phyloP scores from a whole-genome alignment of 2,797 vertebrate species.

The Crenichthys baileyi region DNA sequence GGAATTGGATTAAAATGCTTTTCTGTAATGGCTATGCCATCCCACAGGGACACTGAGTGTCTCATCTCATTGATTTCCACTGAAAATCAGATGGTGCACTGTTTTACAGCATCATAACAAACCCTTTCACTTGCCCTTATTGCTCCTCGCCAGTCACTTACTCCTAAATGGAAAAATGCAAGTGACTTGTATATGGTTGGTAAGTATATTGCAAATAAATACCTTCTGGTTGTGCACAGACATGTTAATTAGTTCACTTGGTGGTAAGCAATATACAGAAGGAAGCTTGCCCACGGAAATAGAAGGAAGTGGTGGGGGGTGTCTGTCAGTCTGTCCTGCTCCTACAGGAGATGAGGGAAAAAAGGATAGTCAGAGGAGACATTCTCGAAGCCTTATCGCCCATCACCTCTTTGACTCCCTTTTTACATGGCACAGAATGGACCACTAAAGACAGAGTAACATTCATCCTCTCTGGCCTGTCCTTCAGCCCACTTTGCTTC shows the following conservation, averaged over 20 bases:
- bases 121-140: slow-evolving; percentile 14
- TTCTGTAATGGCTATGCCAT: slow-evolving; percentile 41
- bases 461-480: slow-evolving; percentile 21
- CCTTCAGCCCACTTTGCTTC: slow-evolving; percentile 21
- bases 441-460: slow-evolving; percentile 36
- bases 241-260: slow-evolving; percentile 68
- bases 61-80: slow-evolving; percentile 65
- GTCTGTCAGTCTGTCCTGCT: slow-evolving; percentile 60
- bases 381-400: slow-evolving; percentile 66
- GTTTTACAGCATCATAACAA: slow-evolving; percentile 34
- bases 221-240: slow-evolving; percentile 33
- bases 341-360: slow-evolving; percentile 51
- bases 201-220: slow-evolving; percentile 24
- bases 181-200: slow-evolving; percentile 52
- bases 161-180: slow-evolving; percentile 37
- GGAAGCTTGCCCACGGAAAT: slow-evolving; percentile 41
- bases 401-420: slow-evolving; percentile 37
- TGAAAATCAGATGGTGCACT: slow-evolving; percentile 44
- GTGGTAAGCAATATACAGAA: slow-evolving; percentile 39
- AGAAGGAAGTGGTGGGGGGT: slow-evolving; percentile 26
- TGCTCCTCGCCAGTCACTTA: slow-evolving; percentile 18
- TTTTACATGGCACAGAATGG: slow-evolving; percentile 46
- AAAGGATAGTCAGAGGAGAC: slow-evolving; percentile 32
- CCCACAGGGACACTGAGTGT: slow-evolving; percentile 32
- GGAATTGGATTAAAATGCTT: slow-evolving; percentile 50